A percentile compares a stretch with the other conserved stretches of the same genome.
Evolutionary conservation across 2,113 vertebrate genomes (phyloP).

Genomic region (Melanocharis versteri): DNA sequence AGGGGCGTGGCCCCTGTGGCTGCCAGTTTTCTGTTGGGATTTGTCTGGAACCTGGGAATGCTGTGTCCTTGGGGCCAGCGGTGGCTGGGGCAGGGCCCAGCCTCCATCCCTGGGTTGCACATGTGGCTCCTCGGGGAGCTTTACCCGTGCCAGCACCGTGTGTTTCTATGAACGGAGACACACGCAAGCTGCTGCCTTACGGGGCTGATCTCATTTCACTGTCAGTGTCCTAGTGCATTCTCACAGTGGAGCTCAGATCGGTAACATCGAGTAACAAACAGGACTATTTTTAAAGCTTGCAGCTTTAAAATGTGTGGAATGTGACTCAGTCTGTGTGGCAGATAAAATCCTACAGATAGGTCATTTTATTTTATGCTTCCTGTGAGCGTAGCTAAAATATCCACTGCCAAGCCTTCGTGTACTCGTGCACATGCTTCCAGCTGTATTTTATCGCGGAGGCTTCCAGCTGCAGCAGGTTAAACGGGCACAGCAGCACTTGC

Average conservation of each 20-base stretch:
- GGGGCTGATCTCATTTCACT: not conserved
- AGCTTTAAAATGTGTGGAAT: not conserved
- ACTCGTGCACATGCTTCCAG: not conserved
- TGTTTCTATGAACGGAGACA: not conserved
- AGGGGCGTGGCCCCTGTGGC: not conserved
- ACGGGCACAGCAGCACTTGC: not conserved
- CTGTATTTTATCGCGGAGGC: not conserved
- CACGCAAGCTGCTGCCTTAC: not conserved
- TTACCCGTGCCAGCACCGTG: fast-evolving
- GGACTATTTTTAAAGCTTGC: not conserved
- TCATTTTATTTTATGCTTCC: not conserved
- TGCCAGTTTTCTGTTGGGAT: not conserved
- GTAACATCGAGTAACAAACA: not conserved
- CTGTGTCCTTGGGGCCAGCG: not conserved
- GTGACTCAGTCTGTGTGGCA: not conserved
- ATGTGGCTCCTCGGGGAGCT: not conserved
- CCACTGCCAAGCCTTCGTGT: not conserved
- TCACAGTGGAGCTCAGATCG: not conserved
- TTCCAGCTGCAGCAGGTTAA: conserved; percentile 34
- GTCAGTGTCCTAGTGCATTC: not conserved
- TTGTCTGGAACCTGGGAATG: not conserved
- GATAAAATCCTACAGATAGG: not conserved
- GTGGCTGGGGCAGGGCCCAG: not conserved
- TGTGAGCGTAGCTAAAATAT: not conserved
- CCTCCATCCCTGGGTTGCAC: fast-evolving